Base-by-base conservation (phyloP, 2,888 invertebrate genomes). In the Candidula unifasciata region DNA sequence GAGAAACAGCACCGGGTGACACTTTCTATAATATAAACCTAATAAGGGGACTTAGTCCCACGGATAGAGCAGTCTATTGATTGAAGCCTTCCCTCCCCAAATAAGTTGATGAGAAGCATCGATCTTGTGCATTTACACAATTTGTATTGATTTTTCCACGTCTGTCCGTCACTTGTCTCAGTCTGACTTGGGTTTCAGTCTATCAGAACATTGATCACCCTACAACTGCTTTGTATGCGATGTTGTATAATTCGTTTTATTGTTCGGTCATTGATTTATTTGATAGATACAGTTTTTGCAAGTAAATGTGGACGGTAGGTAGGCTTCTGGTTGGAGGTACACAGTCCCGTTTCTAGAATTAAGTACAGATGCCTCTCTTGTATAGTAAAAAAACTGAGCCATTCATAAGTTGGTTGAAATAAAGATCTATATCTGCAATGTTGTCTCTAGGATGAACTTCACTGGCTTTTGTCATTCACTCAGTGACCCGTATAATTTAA, bases 71-170 rank as follows among this genome's bases (percentile, higher is more conserved):
- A 35, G 54, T 60, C 27, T n/a, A 74, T 74, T 82, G 82, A 82
- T 82, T 82, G 21, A 60, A 27, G 13, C 74, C 33, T 44, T 24
- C 74, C 30, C 74, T 33, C 33, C 74, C 30, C 21, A 3, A 27
- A 74, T 27, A 30, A 16, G 44, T 64, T 74, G 74, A 74, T 60
- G 74, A 69, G 30, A 64, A 8, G 44, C 60, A 82, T 82, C 27
- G 82, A 82, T 82, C 74, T 57, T 24, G 30, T 44, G 64, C 82
- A 82, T 82, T 82, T 71, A 73, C 74, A 82, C 74, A 74, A 82
- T 82, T 82, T 74, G 82, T 82, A 82, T 82, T 82, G 82, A 82
- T 82, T 82, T 82, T 69, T 44, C 71, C 24, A 33, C 68, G 13
- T 69, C 16, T 16, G 35, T 69, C 35, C 57, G 54, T 71, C 71